Evolutionary conservation across 2,888 invertebrate genomes (phyloP), one percentile per base, ranked within the genome.

Genomic region (Julus scanicus): DNA sequence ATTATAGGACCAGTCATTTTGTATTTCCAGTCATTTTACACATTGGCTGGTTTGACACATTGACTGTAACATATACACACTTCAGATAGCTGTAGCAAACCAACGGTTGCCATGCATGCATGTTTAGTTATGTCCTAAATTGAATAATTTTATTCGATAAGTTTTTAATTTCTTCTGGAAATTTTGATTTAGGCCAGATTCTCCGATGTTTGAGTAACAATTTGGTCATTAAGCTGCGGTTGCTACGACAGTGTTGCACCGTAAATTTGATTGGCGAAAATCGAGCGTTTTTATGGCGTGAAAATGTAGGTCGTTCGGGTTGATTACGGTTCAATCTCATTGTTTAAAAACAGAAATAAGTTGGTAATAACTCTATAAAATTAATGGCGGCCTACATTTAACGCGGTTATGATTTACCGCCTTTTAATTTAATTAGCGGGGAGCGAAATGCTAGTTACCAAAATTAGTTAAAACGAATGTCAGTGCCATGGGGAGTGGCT

Each of bases 301-400:
- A 11, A 57, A 57, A 57, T 57, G 57, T 57, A 57, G 57, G 57
- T 57, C 57, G 57, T 57, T 57, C 57, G n/a, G 57, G 57, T 57
- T 57, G 57, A 57, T 57, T 57, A 57, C 57, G 57, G n/a, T n/a
- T 57, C 57, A 57, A 57, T 57, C 57, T 57, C 57, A 57, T 57
- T 57, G 57, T 57, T 57, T 57, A 57, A 57, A 57, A 57, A n/a
- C 57, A 17, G n/a, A 57, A 57, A 57, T n/a, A n/a, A 57, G 57
- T 57, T 1, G 15, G 53, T 53, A 53, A 53, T 53, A 53, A 53
- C 11, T 17, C 57, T 17, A 29, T 29, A 57, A 57, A 57, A 57
- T 57, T 57, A 57, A 57, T n/a, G 57, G 57, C 57, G 57, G n/a
- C n/a, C n/a, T n/a, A 57, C n/a, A 13, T 57, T 57, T 57, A 57